Evolutionary conservation across 2,113 vertebrate genomes (phyloP).

Genomic region (Epinephelus moara): DNA sequence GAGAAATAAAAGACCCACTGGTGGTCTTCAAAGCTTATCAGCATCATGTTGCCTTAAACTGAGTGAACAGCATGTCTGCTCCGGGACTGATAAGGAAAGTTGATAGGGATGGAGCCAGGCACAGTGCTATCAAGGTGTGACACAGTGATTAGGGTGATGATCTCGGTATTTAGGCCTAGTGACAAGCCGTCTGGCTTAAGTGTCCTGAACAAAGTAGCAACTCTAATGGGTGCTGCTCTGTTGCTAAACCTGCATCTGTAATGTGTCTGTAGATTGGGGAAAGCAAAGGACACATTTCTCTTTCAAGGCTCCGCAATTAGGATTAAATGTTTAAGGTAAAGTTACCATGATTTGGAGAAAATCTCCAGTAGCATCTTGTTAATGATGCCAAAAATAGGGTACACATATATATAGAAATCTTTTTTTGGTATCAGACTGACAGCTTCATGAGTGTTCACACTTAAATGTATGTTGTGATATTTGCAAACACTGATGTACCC

Average conservation of each 20-base stretch:
- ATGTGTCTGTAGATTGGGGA: neutral
- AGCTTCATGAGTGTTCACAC: neutral
- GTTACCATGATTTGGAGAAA: too few relatives aligned
- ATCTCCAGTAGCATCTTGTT: neutral
- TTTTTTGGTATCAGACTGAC: neutral
- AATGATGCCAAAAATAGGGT: neutral
- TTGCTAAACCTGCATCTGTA: neutral
- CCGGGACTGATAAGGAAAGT: neutral
- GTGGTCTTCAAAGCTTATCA: neutral
- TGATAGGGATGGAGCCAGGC: conserved; percentile 37
- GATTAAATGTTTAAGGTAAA: too few relatives aligned
- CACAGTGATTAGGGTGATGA: conserved; percentile 29
- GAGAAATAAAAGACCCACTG: neutral
- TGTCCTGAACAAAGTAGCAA: neutral
- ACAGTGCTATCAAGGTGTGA: conserved; percentile 28
- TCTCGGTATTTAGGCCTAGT: neutral
- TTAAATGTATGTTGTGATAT: neutral
- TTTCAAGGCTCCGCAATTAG: neutral
- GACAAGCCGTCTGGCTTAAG: neutral
- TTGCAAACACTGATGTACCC: neutral
- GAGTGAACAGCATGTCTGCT: neutral
- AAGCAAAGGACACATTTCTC: neutral
- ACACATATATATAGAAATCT: neutral
- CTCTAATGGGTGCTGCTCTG: neutral
- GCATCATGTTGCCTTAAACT: neutral